These are phyloP conservation scores for Stenopsyche tienmushanensis DNA, from an alignment of 1,140 invertebrate genomes.

Conservation along the genomic window DNA sequence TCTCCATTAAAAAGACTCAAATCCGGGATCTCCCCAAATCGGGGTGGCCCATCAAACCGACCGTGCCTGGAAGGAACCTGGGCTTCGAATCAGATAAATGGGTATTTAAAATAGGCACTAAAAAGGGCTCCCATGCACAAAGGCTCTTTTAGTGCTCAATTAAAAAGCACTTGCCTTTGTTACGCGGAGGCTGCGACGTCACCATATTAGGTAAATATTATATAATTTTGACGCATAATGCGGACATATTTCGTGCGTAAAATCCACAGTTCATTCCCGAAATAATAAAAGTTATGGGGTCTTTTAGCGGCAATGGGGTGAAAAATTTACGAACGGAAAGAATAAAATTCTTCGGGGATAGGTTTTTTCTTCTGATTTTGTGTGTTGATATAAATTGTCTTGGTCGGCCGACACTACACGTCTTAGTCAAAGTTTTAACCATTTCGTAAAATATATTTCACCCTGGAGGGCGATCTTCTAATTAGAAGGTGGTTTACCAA, in stretches of 20 bases:
- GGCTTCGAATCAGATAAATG: constrained; percentile 21
- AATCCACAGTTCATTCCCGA: not conserved
- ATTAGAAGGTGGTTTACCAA: not conserved
- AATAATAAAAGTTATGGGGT: not conserved
- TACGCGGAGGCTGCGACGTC: not conserved
- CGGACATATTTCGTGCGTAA: not conserved
- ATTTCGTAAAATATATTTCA: not conserved
- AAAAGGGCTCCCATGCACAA: constrained; percentile 9
- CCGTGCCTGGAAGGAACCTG: too few relatives aligned
- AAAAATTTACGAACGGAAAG: not conserved
- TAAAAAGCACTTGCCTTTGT: constrained; percentile 15
- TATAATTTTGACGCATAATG: not conserved
- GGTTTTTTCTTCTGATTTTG: not conserved
- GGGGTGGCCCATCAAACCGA: constrained; percentile 10
- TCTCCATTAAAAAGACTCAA: constrained; percentile 6
- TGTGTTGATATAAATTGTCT: not conserved
- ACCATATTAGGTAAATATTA: constrained; percentile 5
- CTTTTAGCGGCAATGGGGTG: not conserved
- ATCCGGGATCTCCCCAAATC: not conserved
- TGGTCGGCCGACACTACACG: too few relatives aligned
- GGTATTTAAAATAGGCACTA: constrained; percentile 14
- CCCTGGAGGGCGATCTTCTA: not conserved
- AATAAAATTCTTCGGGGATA: not conserved
- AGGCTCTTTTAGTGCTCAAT: constrained; percentile 9
- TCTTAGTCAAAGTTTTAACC: not conserved